Base-by-base conservation (phyloP, 1,140 invertebrate species). In the Megalonaias nervosa region DNA sequence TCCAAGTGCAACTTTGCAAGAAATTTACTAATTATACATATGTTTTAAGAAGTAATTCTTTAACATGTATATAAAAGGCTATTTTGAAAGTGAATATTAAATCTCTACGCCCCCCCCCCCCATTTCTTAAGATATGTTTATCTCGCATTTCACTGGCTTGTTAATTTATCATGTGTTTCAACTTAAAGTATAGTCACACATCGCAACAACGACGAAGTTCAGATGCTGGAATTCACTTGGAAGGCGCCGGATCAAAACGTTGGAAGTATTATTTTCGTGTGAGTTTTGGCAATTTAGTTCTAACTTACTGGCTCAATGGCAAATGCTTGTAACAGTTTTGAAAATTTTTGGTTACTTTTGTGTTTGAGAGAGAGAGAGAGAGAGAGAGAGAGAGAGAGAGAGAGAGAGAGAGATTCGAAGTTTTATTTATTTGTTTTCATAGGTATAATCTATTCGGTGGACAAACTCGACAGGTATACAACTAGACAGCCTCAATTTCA, bases 211-310 rank as follows among this genome's bases (percentile, higher is more conserved):
- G 23, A 64, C 19, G 23, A 48, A 56, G 26, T 67, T 5, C 48
- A 48, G 23, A 64, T 23, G 19, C 26, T 73, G 57, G 48, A 59
- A 23, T 67, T 21, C 58, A 74, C 73, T n/a, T 59, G 73, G 69
- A 71, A 38, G 23, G 56, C 69, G 14, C 69, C 69, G n/a, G 13
- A 55, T 19, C 12, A 19, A 59, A 71, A 71, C 23, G 69, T 23
- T 21, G 69, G 69, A 4, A 58, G 26, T 21, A n/a, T 71, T 26
- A 38, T 71, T n/a, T 71, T 71, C 69, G 59, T 59, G 69, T 71
- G 38, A 59, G 55, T 60, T 26, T 59, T 59, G 12, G 14, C 14
- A 17, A 9, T 48, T 26, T 55, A 56, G 14, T 13, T 17, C 38
- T 55, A 23, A 48, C 55, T 67, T 67, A n/a, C 12, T 15, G n/a